Percentiles rank a stretch among this genome's conserved stretches.
Evolutionary conservation across 2,797 vertebrate species (phyloP).

Genomic region (Labroides dimidiatus): DNA sequence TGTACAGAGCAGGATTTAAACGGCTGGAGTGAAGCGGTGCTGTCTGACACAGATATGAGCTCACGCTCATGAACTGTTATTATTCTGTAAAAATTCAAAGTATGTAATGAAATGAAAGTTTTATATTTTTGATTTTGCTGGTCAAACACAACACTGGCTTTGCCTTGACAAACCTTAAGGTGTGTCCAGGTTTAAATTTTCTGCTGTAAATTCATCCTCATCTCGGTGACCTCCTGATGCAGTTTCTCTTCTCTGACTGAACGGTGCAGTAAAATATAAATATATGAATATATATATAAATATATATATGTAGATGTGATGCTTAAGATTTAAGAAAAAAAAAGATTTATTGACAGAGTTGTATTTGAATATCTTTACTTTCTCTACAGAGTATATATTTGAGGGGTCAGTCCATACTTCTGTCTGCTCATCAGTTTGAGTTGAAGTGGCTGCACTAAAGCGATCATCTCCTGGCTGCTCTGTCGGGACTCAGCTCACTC

Average conservation of each 20-base stretch:
- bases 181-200: slow-evolving; percentile 12
- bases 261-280: slow-evolving; percentile 26
- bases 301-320: slow-evolving; percentile 39
- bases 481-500: slow-evolving; percentile 14
- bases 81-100: slow-evolving; percentile 54
- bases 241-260: slow-evolving; percentile 40
- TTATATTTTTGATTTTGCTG: slow-evolving; percentile 74
- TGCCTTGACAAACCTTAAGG: slow-evolving; percentile 26
- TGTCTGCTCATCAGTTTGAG: slow-evolving; percentile 29
- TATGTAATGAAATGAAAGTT: slow-evolving; percentile 61
- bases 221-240: slow-evolving; percentile 24
- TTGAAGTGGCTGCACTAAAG: slow-evolving; percentile 41
- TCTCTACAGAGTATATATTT: slow-evolving; percentile 63
- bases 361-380: slow-evolving; percentile 64
- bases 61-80: slow-evolving; percentile 22
- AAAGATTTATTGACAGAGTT: slow-evolving; percentile 47
- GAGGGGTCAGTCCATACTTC: slow-evolving; percentile 35
- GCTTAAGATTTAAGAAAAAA: slow-evolving; percentile 47
- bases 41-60: background rate
- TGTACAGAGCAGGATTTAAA: slow-evolving; percentile 28
- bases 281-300: slow-evolving; percentile 27
- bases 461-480: slow-evolving; percentile 12
- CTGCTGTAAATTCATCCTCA: slow-evolving; percentile 34
- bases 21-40: slow-evolving; percentile 2
- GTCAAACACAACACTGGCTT: slow-evolving; percentile 47